These are phyloP conservation scores for Amiota mariae DNA, from an alignment of 2,888 invertebrate genomes.

Conservation along the genomic window DNA sequence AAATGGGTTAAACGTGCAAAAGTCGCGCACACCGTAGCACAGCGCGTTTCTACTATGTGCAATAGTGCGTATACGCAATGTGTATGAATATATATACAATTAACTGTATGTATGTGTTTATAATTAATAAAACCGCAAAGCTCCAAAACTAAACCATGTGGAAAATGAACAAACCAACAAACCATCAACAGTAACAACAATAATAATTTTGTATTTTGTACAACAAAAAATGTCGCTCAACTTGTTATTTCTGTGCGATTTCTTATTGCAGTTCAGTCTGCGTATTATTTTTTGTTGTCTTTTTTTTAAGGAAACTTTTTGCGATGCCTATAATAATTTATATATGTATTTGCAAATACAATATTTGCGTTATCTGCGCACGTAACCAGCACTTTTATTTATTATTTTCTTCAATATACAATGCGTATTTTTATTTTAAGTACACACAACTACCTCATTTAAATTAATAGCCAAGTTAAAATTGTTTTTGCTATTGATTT, in stretches of 20 bases:
- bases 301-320: neutral
- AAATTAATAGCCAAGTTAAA: too few relatives aligned
- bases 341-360: too few relatives aligned
- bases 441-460: neutral
- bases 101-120: constrained; percentile 1
- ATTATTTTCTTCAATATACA: too few relatives aligned
- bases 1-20: constrained; percentile 25
- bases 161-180: constrained; percentile 40
- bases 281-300: neutral
- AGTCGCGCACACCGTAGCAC: constrained; percentile 2
- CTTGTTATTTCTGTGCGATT: constrained; percentile 41
- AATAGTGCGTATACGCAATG: constrained; percentile 49
- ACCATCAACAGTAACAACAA: constrained; percentile 32
- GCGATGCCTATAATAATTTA: too few relatives aligned
- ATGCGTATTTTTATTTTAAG: neutral
- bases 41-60: neutral
- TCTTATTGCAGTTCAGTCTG: too few relatives aligned
- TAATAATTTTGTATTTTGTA: constrained; percentile 53
- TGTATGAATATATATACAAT: constrained; percentile 33
- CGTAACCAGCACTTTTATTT: neutral
- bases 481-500: too few relatives aligned
- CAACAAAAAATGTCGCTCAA: neutral
- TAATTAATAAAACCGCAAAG: constrained; percentile 4
- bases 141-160: constrained; percentile 10
- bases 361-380: too few relatives aligned